Conservation (phyloP, 2,113 vertebrate species). For the Pogonocichla stellata region DNA sequence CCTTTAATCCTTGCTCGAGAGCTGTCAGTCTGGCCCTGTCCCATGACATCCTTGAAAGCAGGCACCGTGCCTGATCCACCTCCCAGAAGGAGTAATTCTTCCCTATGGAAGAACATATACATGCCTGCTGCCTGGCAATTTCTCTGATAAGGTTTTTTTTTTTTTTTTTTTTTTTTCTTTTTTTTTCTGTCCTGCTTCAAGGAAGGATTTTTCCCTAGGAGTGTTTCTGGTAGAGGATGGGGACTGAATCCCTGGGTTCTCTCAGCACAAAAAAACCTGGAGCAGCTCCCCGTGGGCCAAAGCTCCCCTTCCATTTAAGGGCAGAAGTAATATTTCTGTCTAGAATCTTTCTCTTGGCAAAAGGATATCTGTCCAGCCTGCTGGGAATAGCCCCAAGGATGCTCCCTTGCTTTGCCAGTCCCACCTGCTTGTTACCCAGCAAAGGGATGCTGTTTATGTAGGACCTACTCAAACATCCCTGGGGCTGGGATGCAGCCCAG, state of each 20-base stretch:
- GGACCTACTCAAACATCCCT: not conserved
- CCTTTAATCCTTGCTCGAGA: not conserved
- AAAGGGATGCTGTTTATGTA: not conserved
- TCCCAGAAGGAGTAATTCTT: not conserved
- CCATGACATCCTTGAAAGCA: not conserved
- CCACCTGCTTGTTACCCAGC: not conserved
- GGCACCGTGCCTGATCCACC: rapidly evolving
- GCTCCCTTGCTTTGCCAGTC: not conserved
- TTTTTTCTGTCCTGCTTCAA: too few species aligned
- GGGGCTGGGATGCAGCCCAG: too few species aligned
- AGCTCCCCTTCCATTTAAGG: conserved; percentile 48
- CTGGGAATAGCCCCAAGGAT: not conserved
- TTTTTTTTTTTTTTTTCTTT: rapidly evolving
- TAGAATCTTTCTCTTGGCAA: not conserved
- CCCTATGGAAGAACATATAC: not conserved
- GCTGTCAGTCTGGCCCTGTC: not conserved
- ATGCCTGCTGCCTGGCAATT: not conserved
- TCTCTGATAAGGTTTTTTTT: not conserved
- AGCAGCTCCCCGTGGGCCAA: not conserved
- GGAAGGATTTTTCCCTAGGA: not conserved
- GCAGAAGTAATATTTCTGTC: conserved; percentile 10
- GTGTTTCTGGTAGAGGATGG: not conserved
- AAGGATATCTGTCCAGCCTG: not conserved
- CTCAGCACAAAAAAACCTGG: not conserved
- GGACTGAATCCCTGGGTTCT: not conserved